Evolutionary conservation across 2,888 invertebrate genomes (phyloP).

Genomic region (Teinopalpus imperialis): DNA sequence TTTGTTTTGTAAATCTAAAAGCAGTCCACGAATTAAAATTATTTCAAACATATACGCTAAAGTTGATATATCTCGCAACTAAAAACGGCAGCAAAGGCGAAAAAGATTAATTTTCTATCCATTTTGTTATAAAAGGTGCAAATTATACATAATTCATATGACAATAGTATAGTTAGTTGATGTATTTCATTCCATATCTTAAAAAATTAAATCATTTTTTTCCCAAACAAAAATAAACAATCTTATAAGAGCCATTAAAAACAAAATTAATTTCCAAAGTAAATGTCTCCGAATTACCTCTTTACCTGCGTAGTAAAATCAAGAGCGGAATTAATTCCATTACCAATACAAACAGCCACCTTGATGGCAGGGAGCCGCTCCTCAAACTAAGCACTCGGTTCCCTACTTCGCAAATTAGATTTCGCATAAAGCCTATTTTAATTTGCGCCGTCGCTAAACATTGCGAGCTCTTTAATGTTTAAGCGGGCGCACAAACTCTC

Average conservation of each 20-base stretch:
- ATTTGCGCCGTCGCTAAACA: slow-evolving; percentile 77
- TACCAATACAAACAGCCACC: slow-evolving; percentile 71
- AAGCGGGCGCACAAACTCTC: slow-evolving; percentile 64
- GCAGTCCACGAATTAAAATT: slow-evolving; percentile 39
- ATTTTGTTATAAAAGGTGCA: too few species aligned
- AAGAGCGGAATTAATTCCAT: slow-evolving; percentile 74
- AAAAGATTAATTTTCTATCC: too few species aligned
- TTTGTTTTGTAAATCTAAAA: slow-evolving; percentile 58
- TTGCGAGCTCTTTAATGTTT: slow-evolving; percentile 76
- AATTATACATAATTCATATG: too few species aligned
- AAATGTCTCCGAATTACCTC: slow-evolving; percentile 42
- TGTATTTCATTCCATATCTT: too few species aligned
- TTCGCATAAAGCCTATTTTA: slow-evolving; percentile 80
- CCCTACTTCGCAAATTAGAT: slow-evolving; percentile 78
- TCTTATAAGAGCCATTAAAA: slow-evolving; percentile 16
- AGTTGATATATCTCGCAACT: too few species aligned
- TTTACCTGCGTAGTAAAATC: slow-evolving; percentile 47
- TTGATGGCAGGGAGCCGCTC: slow-evolving; percentile 52
- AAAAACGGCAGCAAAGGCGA: too few species aligned
- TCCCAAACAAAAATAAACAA: slow-evolving; percentile 9
- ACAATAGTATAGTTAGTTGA: too few species aligned
- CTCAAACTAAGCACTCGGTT: slow-evolving; percentile 59
- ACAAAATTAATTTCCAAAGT: slow-evolving; percentile 38
- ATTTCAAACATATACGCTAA: slow-evolving; percentile 31
- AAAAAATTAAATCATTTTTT: slow-evolving; percentile 7